phyloP scores from a whole-genome alignment of 2,113 vertebrate genomes.

The Passer montanus region DNA sequence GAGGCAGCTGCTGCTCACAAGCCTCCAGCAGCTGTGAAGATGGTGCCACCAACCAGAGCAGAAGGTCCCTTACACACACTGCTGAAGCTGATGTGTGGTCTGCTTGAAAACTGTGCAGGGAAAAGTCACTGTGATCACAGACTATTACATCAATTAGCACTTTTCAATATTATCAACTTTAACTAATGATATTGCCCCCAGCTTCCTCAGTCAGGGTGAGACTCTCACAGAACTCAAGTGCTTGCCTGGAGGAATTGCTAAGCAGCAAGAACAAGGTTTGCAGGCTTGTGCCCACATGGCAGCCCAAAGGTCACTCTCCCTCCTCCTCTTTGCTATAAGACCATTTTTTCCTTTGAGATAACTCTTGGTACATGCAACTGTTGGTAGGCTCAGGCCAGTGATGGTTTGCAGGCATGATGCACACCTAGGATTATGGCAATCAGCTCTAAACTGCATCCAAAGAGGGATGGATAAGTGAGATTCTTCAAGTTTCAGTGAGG shows the following conservation, averaged over 20 bases:
- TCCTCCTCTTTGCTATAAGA: not conserved
- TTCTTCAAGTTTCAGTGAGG: not conserved
- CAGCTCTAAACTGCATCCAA: not conserved
- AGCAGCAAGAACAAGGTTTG: not conserved
- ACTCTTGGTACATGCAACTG: not conserved
- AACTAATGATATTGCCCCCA: not conserved
- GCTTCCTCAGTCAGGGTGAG: not conserved
- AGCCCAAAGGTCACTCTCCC: not conserved
- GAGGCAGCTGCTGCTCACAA: not conserved
- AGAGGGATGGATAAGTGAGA: not conserved
- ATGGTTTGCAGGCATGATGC: not conserved
- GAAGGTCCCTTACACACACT: not conserved
- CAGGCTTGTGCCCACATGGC: fast-evolving
- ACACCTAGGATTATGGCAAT: not conserved
- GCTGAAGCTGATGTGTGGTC: not conserved
- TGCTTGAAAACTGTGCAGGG: not conserved
- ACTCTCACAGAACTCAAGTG: not conserved
- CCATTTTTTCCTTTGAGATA: not conserved
- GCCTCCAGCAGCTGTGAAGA: not conserved
- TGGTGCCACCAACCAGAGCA: not conserved
- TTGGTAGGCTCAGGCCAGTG: not conserved
- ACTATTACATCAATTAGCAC: not conserved
- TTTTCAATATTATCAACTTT: not conserved
- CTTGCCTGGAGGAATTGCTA: not conserved
- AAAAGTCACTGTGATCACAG: not conserved